phyloP scores from a whole-genome alignment of 2,113 vertebrate species.

The Tychaedon coryphoeus region DNA sequence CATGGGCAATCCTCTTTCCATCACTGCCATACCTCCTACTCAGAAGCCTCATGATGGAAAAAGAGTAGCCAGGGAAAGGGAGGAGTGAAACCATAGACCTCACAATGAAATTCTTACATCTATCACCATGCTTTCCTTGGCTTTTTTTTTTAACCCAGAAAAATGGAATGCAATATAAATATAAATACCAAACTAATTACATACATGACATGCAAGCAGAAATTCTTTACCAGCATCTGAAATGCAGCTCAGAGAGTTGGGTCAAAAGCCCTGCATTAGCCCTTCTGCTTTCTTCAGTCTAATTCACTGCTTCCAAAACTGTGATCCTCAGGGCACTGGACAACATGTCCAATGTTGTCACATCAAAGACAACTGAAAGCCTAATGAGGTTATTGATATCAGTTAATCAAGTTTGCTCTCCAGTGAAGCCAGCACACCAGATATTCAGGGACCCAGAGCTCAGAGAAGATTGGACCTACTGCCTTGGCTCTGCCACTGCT shows the following conservation, averaged over 20 bases:
- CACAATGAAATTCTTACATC: not conserved
- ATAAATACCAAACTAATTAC: not conserved
- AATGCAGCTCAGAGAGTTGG: not conserved
- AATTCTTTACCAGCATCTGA: not conserved
- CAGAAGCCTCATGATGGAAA: not conserved
- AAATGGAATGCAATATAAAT: not conserved
- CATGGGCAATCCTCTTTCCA: not conserved
- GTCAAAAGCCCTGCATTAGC: not conserved
- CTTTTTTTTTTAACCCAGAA: not conserved
- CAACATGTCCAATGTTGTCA: rapidly evolving
- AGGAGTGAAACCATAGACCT: not conserved
- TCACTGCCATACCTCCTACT: not conserved
- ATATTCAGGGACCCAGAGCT: not conserved
- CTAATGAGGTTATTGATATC: not conserved
- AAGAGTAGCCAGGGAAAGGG: not conserved
- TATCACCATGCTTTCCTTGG: not conserved
- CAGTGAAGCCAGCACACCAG: not conserved
- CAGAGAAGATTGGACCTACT: not conserved
- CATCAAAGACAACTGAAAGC: not conserved
- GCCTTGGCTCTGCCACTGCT: not conserved
- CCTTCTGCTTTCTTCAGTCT: not conserved
- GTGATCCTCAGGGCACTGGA: not conserved
- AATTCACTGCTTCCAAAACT: not conserved
- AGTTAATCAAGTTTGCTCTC: not conserved
- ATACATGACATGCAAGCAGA: not conserved